Base-by-base conservation (phyloP, 2,113 vertebrate genomes). In the Sporophila hypoxantha region DNA sequence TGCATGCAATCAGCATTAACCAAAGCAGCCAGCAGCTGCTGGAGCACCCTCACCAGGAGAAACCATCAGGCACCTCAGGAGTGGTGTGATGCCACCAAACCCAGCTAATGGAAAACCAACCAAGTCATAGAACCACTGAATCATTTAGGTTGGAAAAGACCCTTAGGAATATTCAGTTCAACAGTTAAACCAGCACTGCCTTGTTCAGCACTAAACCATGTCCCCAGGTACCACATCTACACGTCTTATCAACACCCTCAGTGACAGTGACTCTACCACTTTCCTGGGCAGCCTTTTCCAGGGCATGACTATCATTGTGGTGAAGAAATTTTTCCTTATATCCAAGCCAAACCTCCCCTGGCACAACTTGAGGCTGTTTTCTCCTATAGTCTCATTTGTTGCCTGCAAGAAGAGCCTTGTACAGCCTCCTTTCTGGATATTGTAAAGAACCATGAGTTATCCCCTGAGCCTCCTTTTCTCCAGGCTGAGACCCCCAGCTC, bases 221-320 rank as follows among this genome's bases (percentile, higher is more conserved):
- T 15, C 30, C 14, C 26, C 34, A 56, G 1, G 17, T 6, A 3
- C 25, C 55, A 68, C 16, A 52, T 46, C n/a, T 36, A 22, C 11
- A 10, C 0, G 0, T 27, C 8, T 29, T 29, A 26, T 12, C 12
- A 56, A 41, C 14, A 25, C 12, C 14, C 23, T 27, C 18, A 26
- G 13, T 17, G 17, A 14, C 37, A 11, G n/a, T 4, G 17, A 46
- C n/a, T 50, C 29, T 0, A 29, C 34, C 37, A 36, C 30, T 52
- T 36, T 22, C 26, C 37, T 52, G 29, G n/a, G 22, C 47, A 81
- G 53, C 23, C 29, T 46, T 5, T n/a, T 6, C 22, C 53, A 76
- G 4, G 10, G 17, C 12, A 17, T 69, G 26, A 30, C 5, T 9
- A 36, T 10, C 5, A 30, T 12, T 39, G 18, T 0, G 1, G 16